Evolutionary conservation across 2,797 vertebrate species (phyloP).

Genomic region (Hypotaenidia okinawae): DNA sequence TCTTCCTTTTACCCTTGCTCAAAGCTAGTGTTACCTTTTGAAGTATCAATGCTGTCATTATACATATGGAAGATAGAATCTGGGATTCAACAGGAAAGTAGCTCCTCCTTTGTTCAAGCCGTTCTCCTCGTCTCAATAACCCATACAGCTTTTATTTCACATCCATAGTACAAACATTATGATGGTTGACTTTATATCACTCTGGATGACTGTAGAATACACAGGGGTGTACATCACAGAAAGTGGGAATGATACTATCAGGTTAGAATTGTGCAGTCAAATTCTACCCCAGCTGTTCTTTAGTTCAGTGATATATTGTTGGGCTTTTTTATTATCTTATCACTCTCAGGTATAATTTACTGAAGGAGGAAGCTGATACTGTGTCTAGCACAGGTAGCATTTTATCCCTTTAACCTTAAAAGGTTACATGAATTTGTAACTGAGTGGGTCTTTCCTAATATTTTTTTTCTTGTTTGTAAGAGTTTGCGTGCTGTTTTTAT

Average conservation of each 20-base stretch:
- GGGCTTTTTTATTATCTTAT: neutral
- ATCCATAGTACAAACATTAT: neutral
- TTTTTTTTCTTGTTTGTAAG: conserved; percentile 78
- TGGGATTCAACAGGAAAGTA: neutral
- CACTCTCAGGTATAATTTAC: neutral
- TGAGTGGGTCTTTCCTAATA: neutral
- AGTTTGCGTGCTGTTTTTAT: conserved; percentile 85
- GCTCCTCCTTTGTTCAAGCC: neutral
- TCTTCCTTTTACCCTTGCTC: neutral
- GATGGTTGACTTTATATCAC: neutral
- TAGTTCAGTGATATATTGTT: neutral
- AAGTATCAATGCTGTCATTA: neutral
- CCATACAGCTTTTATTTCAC: conserved; percentile 1
- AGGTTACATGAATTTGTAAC: conserved; percentile 42
- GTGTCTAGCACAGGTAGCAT: neutral
- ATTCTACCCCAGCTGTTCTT: neutral
- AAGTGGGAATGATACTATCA: neutral
- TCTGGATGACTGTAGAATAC: neutral
- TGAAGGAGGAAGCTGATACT: neutral
- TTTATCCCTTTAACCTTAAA: conserved; percentile 31
- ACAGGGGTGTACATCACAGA: neutral
- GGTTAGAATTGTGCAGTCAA: neutral
- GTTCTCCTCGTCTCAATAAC: neutral
- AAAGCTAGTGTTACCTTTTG: neutral
- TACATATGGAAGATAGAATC: neutral